Base-by-base conservation (phyloP, 2,888 invertebrate species). In the Torymus tubicola region DNA sequence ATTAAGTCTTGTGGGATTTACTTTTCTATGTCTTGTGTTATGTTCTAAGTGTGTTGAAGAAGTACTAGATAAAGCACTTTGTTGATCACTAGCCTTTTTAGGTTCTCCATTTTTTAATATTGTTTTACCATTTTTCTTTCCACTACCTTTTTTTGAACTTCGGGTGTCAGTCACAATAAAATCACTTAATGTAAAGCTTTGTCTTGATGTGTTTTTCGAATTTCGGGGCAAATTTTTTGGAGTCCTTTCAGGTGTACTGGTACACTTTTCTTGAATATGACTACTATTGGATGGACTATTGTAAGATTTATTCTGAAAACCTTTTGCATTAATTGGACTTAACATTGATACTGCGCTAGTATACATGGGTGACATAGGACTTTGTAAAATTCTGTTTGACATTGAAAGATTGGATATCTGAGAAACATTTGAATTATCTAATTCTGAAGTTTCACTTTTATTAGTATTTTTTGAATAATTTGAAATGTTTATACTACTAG, bases 1-100 rank as follows among this genome's bases (percentile, higher is more conserved):
- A 63, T 87, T 82, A 65, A 88, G 82, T 75, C 85, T 84, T 18
- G 88, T 88, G 11, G 88, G 88, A 57, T 88, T 88, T 42, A 88
- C 87, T 78, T 87, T 85, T 60, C 87, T 85, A 71, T 81, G 83
- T 53, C 77, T 82, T 60, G 73, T 73, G 69, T 82, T 84, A 14
- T 80, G 31, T 76, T 82, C 80, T 68, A 81, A 75, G 78, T 83
- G 73, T 50, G 81, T 83, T 74, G 81, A 83, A n/a, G 76, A 81
- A 61, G 84, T 82, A 60, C 82, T 80, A 12, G 83, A 58, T 14
- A 74, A 71, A 18, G 79, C 50, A 78, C 53, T 67, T 65, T 68
- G 53, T 61, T 75, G 14, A 16, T 70, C 55, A 69, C 1, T 55
- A 52, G 74, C n/a, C 10, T 52, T 79, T 67, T 79, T 24, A 24